Conservation (phyloP, 2,888 invertebrate genomes). For the Eurytoma californica region DNA sequence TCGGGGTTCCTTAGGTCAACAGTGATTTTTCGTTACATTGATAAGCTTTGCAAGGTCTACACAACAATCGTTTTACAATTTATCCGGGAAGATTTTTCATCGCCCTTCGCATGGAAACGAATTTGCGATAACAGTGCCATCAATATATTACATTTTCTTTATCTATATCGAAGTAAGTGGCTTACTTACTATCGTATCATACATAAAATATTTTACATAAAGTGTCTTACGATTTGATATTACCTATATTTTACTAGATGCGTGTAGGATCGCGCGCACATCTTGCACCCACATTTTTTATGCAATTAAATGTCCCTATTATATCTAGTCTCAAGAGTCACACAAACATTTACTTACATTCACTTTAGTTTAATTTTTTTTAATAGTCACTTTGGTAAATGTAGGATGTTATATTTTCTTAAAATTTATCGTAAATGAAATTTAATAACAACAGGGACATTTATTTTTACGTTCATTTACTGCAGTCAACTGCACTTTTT, state of each 20-base stretch:
- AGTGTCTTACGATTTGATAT: conserved; percentile 31
- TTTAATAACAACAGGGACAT: conserved; percentile 29
- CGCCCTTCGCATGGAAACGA: conserved; percentile 1
- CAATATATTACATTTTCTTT: conserved; percentile 32
- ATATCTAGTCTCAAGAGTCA: not conserved
- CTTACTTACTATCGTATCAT: conserved; percentile 23
- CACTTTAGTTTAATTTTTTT: not conserved
- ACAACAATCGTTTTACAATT: conserved; percentile 26
- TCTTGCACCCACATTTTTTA: conserved; percentile 5
- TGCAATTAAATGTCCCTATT: conserved; percentile 33
- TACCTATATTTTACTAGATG: conserved; percentile 32
- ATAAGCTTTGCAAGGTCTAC: conserved; percentile 33
- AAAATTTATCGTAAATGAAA: conserved; percentile 14
- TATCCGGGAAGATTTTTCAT: not conserved
- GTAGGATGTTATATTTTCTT: not conserved
- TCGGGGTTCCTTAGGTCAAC: conserved; percentile 39
- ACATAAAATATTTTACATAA: conserved; percentile 45
- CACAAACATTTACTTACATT: conserved; percentile 11
- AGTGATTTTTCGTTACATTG: conserved; percentile 32
- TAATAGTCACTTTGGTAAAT: not conserved
- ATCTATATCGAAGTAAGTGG: conserved; percentile 25
- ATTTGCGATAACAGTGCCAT: conserved; percentile 28
- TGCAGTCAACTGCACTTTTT: too few relatives aligned
- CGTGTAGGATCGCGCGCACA: conserved; percentile 18
- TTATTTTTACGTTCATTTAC: conserved; percentile 24